phyloP scores from a whole-genome alignment of 1,140 invertebrate genomes.

The Drosophila takahashii region DNA sequence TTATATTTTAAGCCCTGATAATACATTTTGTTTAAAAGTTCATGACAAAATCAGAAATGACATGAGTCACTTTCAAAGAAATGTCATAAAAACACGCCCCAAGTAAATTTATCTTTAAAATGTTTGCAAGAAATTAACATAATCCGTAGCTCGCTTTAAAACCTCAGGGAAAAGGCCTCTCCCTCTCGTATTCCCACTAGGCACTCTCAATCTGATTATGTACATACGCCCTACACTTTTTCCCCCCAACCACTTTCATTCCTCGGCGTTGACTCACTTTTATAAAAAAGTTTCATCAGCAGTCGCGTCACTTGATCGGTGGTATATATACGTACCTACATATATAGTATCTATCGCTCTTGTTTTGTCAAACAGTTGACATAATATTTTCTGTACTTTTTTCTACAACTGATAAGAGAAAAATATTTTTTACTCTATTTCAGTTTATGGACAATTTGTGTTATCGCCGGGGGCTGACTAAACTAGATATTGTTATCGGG shows the following conservation, averaged over 20 bases:
- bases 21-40: not conserved
- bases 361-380: constrained; percentile 65
- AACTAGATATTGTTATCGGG: constrained; percentile 54
- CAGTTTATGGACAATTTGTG: constrained; percentile 24
- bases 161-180: constrained; percentile 10
- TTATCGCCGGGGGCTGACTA: constrained; percentile 41
- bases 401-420: constrained; percentile 53
- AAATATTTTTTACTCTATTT: constrained; percentile 21
- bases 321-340: not conserved
- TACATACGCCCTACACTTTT: not conserved
- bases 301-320: constrained; percentile 47
- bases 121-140: constrained; percentile 17
- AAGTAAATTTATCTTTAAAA: not conserved
- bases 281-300: constrained; percentile 34
- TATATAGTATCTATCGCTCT: constrained; percentile 30
- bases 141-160: constrained; percentile 2
- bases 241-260: constrained; percentile 4
- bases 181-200: not conserved
- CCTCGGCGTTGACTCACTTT: constrained; percentile 37
- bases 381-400: constrained; percentile 57
- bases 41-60: not conserved
- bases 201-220: constrained; percentile 17
- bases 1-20: too few relatives aligned
- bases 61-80: not conserved
- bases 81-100: not conserved